These are phyloP conservation scores for Sebastes vulpes DNA, from an alignment of 2,797 vertebrate genomes.

Conservation along the genomic window DNA sequence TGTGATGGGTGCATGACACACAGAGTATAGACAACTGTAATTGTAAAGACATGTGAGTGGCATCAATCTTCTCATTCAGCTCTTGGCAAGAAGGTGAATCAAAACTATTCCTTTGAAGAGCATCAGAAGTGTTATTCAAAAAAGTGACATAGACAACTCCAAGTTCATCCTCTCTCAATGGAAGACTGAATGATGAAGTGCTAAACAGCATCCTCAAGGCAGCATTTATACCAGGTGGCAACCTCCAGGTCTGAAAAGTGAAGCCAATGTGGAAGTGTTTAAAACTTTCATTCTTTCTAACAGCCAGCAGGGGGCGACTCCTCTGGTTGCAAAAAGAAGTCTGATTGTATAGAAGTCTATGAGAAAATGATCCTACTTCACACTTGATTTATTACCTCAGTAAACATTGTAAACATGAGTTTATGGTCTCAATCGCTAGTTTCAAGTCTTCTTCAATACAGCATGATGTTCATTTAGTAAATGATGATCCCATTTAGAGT, in stretches of 20 bases:
- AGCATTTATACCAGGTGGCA: neutral
- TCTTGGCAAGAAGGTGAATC: neutral
- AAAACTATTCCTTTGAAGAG: neutral
- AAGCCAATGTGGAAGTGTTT: neutral
- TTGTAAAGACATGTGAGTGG: neutral
- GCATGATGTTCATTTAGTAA: too few species aligned
- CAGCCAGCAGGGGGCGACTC: neutral
- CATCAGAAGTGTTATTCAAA: neutral
- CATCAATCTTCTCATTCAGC: neutral
- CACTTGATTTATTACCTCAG: neutral
- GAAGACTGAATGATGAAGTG: neutral
- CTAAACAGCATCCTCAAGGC: slow-evolving; percentile 23
- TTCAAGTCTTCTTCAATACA: too few species aligned
- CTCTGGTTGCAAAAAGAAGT: neutral
- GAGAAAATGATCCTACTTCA: neutral
- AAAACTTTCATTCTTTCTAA: neutral
- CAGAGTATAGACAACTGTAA: neutral
- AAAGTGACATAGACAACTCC: neutral
- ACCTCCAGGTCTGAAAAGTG: neutral
- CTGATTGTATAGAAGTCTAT: neutral
- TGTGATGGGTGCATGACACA: neutral
- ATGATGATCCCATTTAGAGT: too few species aligned
- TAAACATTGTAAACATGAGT: too few species aligned
- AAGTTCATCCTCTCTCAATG: neutral
- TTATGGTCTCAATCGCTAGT: too few species aligned